Conservation (phyloP, 1,140 invertebrate genomes). For the Drosophila virilis region DNA sequence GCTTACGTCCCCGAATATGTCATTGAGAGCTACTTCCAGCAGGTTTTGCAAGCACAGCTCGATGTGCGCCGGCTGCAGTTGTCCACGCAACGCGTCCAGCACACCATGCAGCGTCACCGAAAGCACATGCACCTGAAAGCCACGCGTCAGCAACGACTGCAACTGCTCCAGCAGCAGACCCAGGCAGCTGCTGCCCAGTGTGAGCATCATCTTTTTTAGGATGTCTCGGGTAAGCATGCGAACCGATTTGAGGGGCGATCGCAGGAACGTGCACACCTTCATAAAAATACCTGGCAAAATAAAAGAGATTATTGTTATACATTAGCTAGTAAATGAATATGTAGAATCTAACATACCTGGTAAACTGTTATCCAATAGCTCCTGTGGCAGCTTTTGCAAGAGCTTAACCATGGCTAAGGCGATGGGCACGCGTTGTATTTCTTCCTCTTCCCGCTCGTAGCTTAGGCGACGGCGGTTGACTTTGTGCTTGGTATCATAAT, state of each 20-base stretch:
- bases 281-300: constrained; percentile 89
- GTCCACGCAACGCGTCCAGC: constrained; percentile 88
- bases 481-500: constrained; percentile 92
- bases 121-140: constrained; percentile 97
- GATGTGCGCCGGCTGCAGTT: constrained; percentile 88
- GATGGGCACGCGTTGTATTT: constrained; percentile 95
- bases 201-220: constrained; percentile 93
- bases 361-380: constrained; percentile 90
- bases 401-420: constrained; percentile 96
- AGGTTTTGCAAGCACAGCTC: constrained; percentile 91
- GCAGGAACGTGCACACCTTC: constrained; percentile 95
- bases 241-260: constrained; percentile 95
- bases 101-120: constrained; percentile 94
- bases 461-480: constrained; percentile 89
- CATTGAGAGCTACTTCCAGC: constrained; percentile 93
- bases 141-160: constrained; percentile 91
- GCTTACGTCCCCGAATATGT: constrained; percentile 93
- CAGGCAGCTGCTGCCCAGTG: constrained; percentile 93
- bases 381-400: constrained; percentile 92
- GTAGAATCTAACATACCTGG: constrained; percentile 85
- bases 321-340: constrained; percentile 86
- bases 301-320: constrained; percentile 21
- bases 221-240: constrained; percentile 94
- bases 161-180: constrained; percentile 92
- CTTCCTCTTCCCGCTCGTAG: constrained; percentile 91